Evolutionary conservation across 2,797 vertebrate species (phyloP).

Genomic region (Myotis planiceps): DNA sequence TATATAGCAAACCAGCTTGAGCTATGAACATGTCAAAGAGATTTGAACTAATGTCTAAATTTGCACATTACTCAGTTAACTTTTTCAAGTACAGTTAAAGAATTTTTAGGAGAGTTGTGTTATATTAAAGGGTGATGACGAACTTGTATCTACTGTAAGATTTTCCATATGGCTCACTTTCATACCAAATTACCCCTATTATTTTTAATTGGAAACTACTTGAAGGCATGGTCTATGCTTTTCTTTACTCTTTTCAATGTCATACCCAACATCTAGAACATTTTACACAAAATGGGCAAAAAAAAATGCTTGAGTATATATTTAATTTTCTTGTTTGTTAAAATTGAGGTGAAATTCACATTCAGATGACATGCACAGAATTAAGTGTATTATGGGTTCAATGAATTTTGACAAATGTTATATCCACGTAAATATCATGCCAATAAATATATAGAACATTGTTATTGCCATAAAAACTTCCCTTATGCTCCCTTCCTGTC

Average conservation of each 20-base stretch:
- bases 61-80: not conserved
- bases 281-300: not conserved
- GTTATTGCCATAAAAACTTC: not conserved
- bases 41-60: constrained; percentile 25
- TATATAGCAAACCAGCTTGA: not conserved
- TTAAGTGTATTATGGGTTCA: not conserved
- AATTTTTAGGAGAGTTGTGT: not conserved
- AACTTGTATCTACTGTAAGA: not conserved
- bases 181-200: not conserved
- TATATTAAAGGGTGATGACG: not conserved
- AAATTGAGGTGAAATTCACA: not conserved
- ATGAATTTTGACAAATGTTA: not conserved
- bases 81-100: not conserved
- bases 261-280: not conserved
- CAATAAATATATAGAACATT: not conserved
- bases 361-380: not conserved
- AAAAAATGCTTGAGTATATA: not conserved
- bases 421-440: not conserved
- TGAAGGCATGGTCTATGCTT: not conserved
- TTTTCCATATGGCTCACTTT: not conserved
- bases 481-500: not conserved
- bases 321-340: not conserved
- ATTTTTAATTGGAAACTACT: not conserved
- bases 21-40: not conserved
- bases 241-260: not conserved